Percentiles rank a stretch among this genome's conserved stretches.
These are phyloP conservation scores for Nemotelus nigrinus DNA, from an alignment of 2,888 invertebrate species.

Conservation along the genomic window DNA sequence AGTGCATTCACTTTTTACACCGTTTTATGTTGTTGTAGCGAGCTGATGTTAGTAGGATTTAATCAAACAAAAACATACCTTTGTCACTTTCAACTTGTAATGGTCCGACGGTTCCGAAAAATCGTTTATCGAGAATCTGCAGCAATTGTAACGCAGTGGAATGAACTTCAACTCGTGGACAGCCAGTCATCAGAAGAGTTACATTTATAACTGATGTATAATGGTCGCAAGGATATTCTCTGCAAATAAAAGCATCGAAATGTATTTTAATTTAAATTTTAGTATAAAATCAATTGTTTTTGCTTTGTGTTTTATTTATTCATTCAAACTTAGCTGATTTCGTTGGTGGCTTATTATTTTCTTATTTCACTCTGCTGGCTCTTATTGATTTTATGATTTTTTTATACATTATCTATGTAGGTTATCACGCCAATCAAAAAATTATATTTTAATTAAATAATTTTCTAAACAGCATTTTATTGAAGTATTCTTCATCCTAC, in stretches of 20 bases:
- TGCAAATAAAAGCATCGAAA: constrained; percentile 62
- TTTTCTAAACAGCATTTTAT: too few species aligned
- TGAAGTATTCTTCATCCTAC: too few species aligned
- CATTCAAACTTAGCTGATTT: too few species aligned
- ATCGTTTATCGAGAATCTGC: constrained; percentile 92
- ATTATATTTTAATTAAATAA: too few species aligned
- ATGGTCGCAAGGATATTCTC: constrained; percentile 97
- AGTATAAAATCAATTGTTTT: not conserved
- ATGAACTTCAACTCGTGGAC: constrained; percentile 89
- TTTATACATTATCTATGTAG: too few species aligned
- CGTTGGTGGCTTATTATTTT: too few species aligned
- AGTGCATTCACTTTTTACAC: too few species aligned
- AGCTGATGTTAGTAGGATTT: not conserved
- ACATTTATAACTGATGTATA: constrained; percentile 98
- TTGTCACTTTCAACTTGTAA: constrained; percentile 77
- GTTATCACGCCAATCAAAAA: too few species aligned
- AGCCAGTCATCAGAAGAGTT: constrained; percentile 95
- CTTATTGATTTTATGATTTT: too few species aligned
- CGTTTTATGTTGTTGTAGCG: too few species aligned
- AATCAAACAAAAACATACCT: constrained; percentile 68
- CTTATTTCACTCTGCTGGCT: too few species aligned
- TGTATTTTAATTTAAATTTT: not conserved
- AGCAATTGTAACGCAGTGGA: constrained; percentile 94
- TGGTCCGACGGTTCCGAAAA: constrained; percentile 85
- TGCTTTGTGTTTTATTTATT: too few species aligned